Evolutionary conservation across 1,140 invertebrate species (phyloP).

Genomic region (Caerostris extrusa): DNA sequence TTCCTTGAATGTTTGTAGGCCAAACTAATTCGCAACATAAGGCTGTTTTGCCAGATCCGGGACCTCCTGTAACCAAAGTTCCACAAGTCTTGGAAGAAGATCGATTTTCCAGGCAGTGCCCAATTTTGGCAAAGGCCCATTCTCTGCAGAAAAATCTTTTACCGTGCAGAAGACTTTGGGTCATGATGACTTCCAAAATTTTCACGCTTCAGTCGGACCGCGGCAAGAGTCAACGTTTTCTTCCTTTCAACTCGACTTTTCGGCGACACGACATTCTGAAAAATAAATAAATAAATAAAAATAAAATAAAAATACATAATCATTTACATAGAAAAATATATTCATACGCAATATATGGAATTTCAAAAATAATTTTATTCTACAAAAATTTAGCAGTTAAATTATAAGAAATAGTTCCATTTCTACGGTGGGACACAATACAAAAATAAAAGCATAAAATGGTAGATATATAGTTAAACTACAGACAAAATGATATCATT

Average conservation of each 20-base stretch:
- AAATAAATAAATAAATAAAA: background rate
- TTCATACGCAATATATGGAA: no score
- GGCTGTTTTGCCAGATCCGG: conserved; percentile 90
- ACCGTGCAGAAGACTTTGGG: conserved; percentile 80
- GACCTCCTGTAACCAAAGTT: conserved; percentile 89
- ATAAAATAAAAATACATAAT: background rate
- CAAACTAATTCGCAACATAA: conserved; percentile 92
- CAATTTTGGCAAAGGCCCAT: conserved; percentile 97
- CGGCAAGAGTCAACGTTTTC: conserved; percentile 66
- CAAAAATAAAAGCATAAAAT: no score
- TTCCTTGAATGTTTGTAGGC: conserved; percentile 88
- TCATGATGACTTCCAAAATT: conserved; percentile 71
- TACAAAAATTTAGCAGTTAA: no score
- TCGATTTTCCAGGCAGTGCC: conserved; percentile 89
- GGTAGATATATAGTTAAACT: no score
- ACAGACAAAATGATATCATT: no score
- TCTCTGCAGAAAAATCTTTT: conserved; percentile 91
- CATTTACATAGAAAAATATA: no score
- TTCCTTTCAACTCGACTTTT: conserved; percentile 71
- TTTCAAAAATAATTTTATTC: no score
- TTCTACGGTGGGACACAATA: no score
- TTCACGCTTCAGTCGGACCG: conserved; percentile 6
- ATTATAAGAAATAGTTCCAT: no score
- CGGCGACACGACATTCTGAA: conserved; percentile 54
- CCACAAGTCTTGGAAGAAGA: conserved; percentile 89